Evolutionary conservation across 1,140 invertebrate species (phyloP), one percentile per base, ranked within the genome.

Genomic region (Drosophila takahashii): DNA sequence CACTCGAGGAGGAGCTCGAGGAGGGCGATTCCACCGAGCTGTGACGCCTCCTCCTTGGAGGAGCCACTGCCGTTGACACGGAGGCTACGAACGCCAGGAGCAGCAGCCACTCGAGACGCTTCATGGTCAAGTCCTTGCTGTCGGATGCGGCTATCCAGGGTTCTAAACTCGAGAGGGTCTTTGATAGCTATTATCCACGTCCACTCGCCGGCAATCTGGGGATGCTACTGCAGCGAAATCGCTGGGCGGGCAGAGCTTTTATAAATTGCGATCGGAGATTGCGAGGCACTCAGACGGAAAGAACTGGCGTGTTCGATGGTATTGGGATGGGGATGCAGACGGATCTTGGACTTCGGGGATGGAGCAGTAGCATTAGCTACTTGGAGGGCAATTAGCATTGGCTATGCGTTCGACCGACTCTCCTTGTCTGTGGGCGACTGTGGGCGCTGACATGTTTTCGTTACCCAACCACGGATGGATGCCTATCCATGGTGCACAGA

Each of bases 161-260:
- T 58, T 13, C 15, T 29, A 26, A 15, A 34, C 16, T 16, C 48
- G 1, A 13, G 37, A 4, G n/a, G 47, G 8, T 48, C 53, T 32
- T 61, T 27, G n/a, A 9, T 39, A 11, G 67, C 27, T 37, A 50
- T 39, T 50, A 48, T 51, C 50, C 56, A 71, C 70, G 64, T 51
- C 75, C 66, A 62, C 59, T 58, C 57, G 60, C 29, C 32, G 72
- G 50, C 72, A 58, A 74, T 79, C 59, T 83, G 59, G 26, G 42
- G 78, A 91, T 90, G 90, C 71, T 89, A 91, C 90, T 91, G 86
- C 86, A 79, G 83, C 83, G 78, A 78, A 90, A 77, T 71, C 76
- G 79, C 80, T 85, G 75, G 45, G 47, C 47, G 53, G 45, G 34
- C 65, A 56, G 50, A 47, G 80, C 83, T 91, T 91, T 91, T 91